Conservation (phyloP, 23 tunicate genomes). For the Pegea sp. region DNA sequence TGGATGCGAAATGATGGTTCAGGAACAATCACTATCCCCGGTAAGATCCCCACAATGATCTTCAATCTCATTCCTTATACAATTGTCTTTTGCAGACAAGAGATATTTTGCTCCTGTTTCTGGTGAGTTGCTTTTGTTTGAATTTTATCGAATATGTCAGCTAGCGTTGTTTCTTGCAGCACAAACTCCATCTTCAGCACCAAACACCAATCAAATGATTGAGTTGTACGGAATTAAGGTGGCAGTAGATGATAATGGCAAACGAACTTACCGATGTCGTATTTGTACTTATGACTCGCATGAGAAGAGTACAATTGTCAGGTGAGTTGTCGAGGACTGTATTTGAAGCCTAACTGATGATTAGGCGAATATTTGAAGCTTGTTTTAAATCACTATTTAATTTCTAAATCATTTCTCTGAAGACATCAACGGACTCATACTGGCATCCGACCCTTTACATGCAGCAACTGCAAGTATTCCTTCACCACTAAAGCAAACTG, state of each 20-base stretch:
- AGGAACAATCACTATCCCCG: background rate
- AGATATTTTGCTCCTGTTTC: too few species aligned
- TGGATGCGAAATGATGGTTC: background rate
- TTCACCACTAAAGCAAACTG: conserved; percentile 97
- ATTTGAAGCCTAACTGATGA: background rate
- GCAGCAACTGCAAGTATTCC: conserved; percentile 61
- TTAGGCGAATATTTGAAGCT: background rate
- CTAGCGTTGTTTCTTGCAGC: too few species aligned
- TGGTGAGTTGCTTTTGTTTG: too few species aligned
- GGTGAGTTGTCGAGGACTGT: conserved; percentile 13
- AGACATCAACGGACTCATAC: conserved; percentile 92
- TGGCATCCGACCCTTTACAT: conserved; percentile 76
- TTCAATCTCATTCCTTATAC: too few species aligned
- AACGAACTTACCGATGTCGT: conserved; percentile 65
- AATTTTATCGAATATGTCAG: too few species aligned
- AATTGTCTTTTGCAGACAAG: too few species aligned
- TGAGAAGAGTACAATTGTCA: conserved; percentile 77
- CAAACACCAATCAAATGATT: too few species aligned
- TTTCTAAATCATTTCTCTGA: background rate
- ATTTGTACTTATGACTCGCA: conserved; percentile 68
- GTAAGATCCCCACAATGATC: too few species aligned
- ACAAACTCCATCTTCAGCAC: too few species aligned
- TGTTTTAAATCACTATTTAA: background rate
- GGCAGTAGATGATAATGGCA: too few species aligned
- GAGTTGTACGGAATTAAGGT: too few species aligned